Evolutionary conservation across 2,113 vertebrate genomes (phyloP), one percentile per base, ranked within the genome.

Genomic region (Centrocercus urophasianus): DNA sequence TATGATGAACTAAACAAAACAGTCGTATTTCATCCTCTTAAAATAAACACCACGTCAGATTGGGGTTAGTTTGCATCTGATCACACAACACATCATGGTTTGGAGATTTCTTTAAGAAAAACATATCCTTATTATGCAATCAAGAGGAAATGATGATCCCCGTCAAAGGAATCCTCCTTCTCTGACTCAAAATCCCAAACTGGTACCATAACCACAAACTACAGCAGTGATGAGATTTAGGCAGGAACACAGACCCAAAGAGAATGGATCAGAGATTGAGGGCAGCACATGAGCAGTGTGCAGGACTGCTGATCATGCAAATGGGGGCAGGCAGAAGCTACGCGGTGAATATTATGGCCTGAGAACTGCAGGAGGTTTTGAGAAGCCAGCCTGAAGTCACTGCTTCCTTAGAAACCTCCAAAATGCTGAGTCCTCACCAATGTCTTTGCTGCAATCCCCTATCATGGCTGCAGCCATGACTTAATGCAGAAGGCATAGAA

Each of bases 401-500:
- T 2, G 11, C 50, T 74, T 77, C 45, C 50, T 61, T 6, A 67
- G 45, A 82, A 84, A 43, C 13, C 57, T 67, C 24, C 11, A 18
- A 13, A 3, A 4, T 1, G 1, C 34, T 0, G 3, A 30, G 25
- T 36, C 83, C 59, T 45, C 0, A 0, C 13, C 27, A 38, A 34
- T 16, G n/a, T 30, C 34, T 38, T 25, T 47, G 30, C 79, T 60
- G 27, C 42, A 38, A 7, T 24, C 4, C 40, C n/a, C 57, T 75
- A 12, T 64, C 25, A 22, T 6, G 9, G 30, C 15, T 64, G 24
- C 30, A 63, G 75, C 13, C 65, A 71, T 0, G 2, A 2, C 36
- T 25, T 47, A 6, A 4, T 0, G 22, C 2, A 30, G 57, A 63
- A 72, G 70, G 71, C 57, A 60, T 15, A 24, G 59, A 60, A 60